phyloP scores from a whole-genome alignment of 2,113 vertebrate species.

The Hippocampus zosterae region DNA sequence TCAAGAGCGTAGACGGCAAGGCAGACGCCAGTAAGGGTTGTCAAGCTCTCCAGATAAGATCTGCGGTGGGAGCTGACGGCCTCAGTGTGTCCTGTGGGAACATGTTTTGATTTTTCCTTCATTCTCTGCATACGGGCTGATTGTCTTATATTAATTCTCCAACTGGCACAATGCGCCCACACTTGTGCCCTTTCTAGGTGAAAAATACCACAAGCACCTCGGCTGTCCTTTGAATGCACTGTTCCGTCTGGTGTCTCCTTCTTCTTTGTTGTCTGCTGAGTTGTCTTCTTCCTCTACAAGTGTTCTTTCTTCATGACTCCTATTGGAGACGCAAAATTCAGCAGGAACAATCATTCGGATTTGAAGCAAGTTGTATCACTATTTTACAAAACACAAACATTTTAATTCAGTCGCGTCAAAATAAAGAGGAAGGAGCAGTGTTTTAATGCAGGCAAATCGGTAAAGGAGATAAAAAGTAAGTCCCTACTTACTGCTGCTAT shows the following conservation, averaged over 20 bases:
- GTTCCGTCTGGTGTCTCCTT: too few relatives aligned
- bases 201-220: neutral
- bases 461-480: slow-evolving; percentile 42
- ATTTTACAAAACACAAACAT: slow-evolving; percentile 1
- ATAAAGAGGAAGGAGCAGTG: slow-evolving; percentile 8
- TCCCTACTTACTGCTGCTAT: slow-evolving; percentile 46
- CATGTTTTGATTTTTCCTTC: slow-evolving; percentile 35
- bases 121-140: neutral
- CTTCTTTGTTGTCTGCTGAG: too few relatives aligned
- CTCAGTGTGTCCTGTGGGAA: slow-evolving; percentile 59
- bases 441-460: slow-evolving; percentile 18
- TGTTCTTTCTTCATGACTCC: too few relatives aligned
- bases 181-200: neutral
- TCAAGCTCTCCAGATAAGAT: slow-evolving; percentile 65
- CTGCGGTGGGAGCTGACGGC: slow-evolving; percentile 50
- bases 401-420: slow-evolving; percentile 7
- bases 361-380: neutral
- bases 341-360: too few relatives aligned
- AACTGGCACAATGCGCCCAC: neutral
- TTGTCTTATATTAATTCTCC: neutral
- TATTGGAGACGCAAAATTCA: too few relatives aligned
- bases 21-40: slow-evolving; percentile 46
- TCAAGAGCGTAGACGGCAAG: slow-evolving; percentile 37
- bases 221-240: too few relatives aligned
- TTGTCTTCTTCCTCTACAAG: too few relatives aligned